Percentiles rank a stretch among this genome's conserved stretches.
phyloP scores from a whole-genome alignment of 2,888 invertebrate genomes.

The Pyrrhia umbra region DNA sequence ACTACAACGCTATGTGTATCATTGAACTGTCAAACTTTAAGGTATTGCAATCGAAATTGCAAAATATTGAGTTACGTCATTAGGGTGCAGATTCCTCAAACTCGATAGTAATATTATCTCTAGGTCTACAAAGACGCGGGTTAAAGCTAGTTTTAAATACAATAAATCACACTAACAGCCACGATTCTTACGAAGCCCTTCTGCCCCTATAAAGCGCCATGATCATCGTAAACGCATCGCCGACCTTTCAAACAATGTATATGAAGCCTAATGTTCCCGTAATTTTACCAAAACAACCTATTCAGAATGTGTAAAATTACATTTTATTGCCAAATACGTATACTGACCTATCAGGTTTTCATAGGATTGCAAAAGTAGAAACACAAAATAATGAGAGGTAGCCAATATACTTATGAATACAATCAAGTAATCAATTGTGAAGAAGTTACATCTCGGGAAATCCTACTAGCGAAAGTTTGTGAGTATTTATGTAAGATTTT shows the following conservation, averaged over 20 bases:
- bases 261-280: constrained; percentile 19
- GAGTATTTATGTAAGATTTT: too few species aligned
- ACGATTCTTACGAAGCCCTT: too few species aligned
- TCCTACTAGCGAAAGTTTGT: too few species aligned
- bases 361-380: constrained; percentile 21
- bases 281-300: constrained; percentile 21
- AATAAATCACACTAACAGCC: neutral
- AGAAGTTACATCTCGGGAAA: neutral
- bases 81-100: too few species aligned
- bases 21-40: too few species aligned
- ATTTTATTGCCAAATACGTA: constrained; percentile 30
- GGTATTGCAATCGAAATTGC: too few species aligned
- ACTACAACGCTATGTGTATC: too few species aligned
- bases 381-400: constrained; percentile 27
- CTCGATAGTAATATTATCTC: too few species aligned
- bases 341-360: constrained; percentile 47
- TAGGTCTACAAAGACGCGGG: too few species aligned
- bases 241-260: constrained; percentile 15
- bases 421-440: constrained; percentile 33
- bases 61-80: too few species aligned
- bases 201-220: neutral
- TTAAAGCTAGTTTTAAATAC: neutral
- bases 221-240: neutral
- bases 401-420: constrained; percentile 28
- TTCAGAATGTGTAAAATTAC: constrained; percentile 34